Percentiles rank a stretch among this genome's conserved stretches.
These are phyloP conservation scores for Dryocosmus kuriphilus DNA, from an alignment of 2,888 invertebrate species.

Conservation along the genomic window DNA sequence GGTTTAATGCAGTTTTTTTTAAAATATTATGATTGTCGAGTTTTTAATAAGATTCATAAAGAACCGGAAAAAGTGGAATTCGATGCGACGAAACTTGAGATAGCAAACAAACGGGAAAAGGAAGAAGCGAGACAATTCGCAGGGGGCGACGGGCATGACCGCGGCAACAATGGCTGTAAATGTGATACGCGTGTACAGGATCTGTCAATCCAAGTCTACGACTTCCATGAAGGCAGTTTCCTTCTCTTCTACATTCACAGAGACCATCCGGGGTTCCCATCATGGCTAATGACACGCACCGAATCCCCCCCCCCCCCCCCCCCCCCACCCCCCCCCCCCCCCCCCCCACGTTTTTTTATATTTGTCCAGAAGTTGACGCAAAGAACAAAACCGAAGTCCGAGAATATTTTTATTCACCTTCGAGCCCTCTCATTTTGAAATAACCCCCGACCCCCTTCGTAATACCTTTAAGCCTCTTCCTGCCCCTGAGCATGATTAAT, in stretches of 20 bases:
- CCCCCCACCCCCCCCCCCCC: slow-evolving; percentile 54
- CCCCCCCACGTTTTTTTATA: not conserved
- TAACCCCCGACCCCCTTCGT: slow-evolving; percentile 54
- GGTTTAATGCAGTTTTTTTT: too few relatives aligned
- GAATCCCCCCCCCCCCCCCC: slow-evolving; percentile 59
- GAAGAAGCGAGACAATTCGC: slow-evolving; percentile 57
- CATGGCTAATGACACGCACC: slow-evolving; percentile 76
- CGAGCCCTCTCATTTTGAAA: slow-evolving; percentile 21
- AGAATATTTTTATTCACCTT: slow-evolving; percentile 52
- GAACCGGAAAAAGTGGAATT: not conserved
- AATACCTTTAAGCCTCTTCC: slow-evolving; percentile 62
- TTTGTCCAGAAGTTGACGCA: slow-evolving; percentile 17
- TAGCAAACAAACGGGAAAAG: slow-evolving; percentile 1
- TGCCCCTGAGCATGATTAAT: slow-evolving; percentile 74
- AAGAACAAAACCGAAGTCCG: slow-evolving; percentile 48
- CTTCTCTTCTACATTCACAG: slow-evolving; percentile 58
- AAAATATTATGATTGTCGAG: not conserved
- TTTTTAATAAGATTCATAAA: not conserved
- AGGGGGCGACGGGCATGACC: slow-evolving; percentile 74
- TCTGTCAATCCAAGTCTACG: slow-evolving; percentile 75
- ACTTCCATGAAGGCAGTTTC: slow-evolving; percentile 73
- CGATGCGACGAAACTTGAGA: slow-evolving; percentile 17
- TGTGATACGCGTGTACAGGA: slow-evolving; percentile 66
- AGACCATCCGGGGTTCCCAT: slow-evolving; percentile 71
- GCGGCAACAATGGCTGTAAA: slow-evolving; percentile 68